A percentile compares a stretch with the other conserved stretches of the same genome.
Conservation (phyloP, 2,888 invertebrate species). For the Cantharis flavilabris region DNA sequence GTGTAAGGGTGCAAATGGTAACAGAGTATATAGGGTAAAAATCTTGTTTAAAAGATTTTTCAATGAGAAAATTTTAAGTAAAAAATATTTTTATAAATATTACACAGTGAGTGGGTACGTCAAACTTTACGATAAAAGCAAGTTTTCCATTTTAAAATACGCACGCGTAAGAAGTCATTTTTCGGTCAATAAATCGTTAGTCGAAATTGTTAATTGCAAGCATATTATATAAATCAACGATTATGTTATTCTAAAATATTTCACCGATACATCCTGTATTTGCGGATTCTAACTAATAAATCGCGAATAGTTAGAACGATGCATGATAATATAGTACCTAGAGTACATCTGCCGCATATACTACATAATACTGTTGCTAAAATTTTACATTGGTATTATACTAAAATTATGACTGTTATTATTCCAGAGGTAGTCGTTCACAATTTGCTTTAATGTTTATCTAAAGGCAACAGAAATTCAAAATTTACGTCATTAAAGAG, state of each 20-base stretch:
- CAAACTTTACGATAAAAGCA: neutral
- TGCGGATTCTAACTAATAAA: neutral
- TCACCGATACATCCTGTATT: neutral
- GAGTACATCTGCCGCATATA: neutral
- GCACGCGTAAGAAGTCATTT: neutral
- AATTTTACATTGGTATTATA: neutral
- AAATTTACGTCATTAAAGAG: neutral
- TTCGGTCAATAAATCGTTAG: neutral
- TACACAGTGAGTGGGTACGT: neutral
- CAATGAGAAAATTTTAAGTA: neutral
- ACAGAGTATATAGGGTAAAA: neutral
- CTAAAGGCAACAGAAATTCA: neutral
- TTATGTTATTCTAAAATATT: neutral
- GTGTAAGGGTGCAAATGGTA: neutral
- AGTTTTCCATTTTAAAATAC: neutral
- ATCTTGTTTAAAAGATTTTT: neutral
- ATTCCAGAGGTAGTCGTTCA: neutral
- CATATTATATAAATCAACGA: neutral
- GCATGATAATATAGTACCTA: neutral
- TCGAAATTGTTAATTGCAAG: neutral
- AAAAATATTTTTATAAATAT: neutral
- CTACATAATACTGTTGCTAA: neutral
- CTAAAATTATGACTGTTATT: neutral
- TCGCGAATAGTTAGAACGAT: neutral
- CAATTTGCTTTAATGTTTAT: neutral